Evolutionary conservation across 1,140 invertebrate species (phyloP), one percentile per base, ranked within the genome.

Genomic region (Dendrolimus kikuchii): DNA sequence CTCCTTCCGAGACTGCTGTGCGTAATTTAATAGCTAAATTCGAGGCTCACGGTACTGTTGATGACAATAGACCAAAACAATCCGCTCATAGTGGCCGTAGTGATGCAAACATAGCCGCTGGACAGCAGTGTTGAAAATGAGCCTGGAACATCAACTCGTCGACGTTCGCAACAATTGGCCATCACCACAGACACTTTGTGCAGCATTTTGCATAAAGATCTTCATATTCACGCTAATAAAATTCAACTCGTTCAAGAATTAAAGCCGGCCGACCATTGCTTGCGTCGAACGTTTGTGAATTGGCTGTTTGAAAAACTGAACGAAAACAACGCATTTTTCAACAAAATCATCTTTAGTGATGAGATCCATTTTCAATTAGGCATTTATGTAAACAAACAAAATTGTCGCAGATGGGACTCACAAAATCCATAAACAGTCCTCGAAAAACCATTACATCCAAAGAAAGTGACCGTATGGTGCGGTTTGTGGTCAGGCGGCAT

Each of bases 211-310:
- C 23, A 42, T 42, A 42, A 42, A 42, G 41, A 42, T 42, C 41
- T 23, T 23, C 23, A 23, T 23, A 1, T 23, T 23, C 23, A 23
- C 1, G 23, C 23, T 23, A 2, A 23, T 23, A 3, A 23, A 23
- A 3, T 23, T 23, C n/a, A 42, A 42, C 41, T 42, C 3, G n/a
- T 42, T 42, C 3, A 42, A 42, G 41, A 42, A 42, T 42, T 42
- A n/a, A n/a, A n/a, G n/a, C n/a, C n/a, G n/a, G n/a, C n/a, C n/a
- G n/a, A n/a, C n/a, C n/a, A n/a, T n/a, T n/a, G n/a, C n/a, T n/a
- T n/a, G n/a, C n/a, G 41, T 42, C 41, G 41, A 42, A 42, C 41
- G 41, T 42, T 42, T 42, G n/a, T 42, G 41, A 42, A 42, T 42
- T 42, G 41, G 41, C 41, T 42, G 41, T 42, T 42, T 42, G 41